Conservation (phyloP, 2,113 vertebrate species). For the Acanthisitta chloris region DNA sequence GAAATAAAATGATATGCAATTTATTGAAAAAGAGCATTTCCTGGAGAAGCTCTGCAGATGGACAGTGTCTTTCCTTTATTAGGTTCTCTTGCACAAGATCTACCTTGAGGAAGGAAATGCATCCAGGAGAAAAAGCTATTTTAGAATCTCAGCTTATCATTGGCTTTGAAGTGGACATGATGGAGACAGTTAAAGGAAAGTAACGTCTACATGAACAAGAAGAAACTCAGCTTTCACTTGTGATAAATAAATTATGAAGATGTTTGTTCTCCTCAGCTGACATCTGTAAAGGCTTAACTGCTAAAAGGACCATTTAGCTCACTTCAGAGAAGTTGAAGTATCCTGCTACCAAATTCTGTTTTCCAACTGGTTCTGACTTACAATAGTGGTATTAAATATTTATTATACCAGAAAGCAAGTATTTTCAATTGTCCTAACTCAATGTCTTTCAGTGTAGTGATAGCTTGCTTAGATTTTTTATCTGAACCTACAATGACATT, state of each 20-base stretch:
- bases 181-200: constrained; percentile 13
- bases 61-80: background rate
- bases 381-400: constrained; percentile 16
- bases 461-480: background rate
- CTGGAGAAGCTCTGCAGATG: background rate
- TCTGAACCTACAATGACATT: background rate
- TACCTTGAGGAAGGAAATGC: background rate
- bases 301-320: background rate
- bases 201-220: background rate
- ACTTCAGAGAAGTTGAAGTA: background rate
- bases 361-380: constrained; percentile 12
- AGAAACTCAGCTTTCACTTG: constrained; percentile 5
- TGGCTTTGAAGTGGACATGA: constrained; percentile 13
- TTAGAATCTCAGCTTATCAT: background rate
- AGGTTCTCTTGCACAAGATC: background rate
- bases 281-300: background rate
- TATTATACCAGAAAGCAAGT: background rate
- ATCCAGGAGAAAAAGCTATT: background rate
- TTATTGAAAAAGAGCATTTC: background rate
- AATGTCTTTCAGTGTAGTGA: background rate
- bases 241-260: constrained; percentile 52
- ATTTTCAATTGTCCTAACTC: background rate
- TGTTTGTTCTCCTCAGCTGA: constrained; percentile 38
- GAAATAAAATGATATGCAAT: background rate
- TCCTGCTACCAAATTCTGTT: background rate